Base-by-base conservation (phyloP, 2,113 vertebrate genomes). In the Bubo scandiacus region DNA sequence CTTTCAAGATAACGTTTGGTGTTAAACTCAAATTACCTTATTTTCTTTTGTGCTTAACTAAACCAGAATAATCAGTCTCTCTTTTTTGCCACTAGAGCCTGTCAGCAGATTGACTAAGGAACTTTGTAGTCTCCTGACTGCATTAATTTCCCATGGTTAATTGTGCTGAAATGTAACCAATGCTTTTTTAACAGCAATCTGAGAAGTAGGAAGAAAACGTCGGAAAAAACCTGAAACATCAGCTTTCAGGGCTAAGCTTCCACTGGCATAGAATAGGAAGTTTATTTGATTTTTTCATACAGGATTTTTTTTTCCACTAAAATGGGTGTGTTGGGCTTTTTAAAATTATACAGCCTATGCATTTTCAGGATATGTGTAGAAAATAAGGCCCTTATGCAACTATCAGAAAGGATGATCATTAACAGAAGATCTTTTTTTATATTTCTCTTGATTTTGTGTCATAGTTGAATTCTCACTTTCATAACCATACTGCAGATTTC, bases 1-100 rank as follows among this genome's bases (percentile, higher is more conserved):
- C 79, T 95, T 97, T 96, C 16, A 81, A 86, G 49, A 30, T 94
- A 88, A 74, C 45, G 63, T 77, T 96, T 88, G 17, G 11, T 90
- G 43, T 89, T 88, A 79, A 93, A 75, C 30, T 84, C 26, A 47
- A 34, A 79, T 86, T 57, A 61, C 58, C 17, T 73, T 80, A 5
- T 70, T 96, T 82, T 94, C 58, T 88, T 90, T 80, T 1, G 6
- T 77, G 38, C 65, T 87, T 85, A 87, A 66, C 23, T 72, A 67
- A 83, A 74, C 59, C 29, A 75, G 38, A 81, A 55, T 88, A 92
- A 71, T 51, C 47, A 75, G 15, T 81, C 66, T 86, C 34, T 9
- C 2, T 49, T 63, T 74, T 88, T 87, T 92, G 58, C 38, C 18
- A 45, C 57, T 65, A 73, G 26, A 94, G 54, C 23, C 57, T 84